A percentile compares a stretch with the other conserved stretches of the same genome.
These are phyloP conservation scores for Dryomyza anilis DNA, from an alignment of 2,888 invertebrate genomes.

Conservation along the genomic window DNA sequence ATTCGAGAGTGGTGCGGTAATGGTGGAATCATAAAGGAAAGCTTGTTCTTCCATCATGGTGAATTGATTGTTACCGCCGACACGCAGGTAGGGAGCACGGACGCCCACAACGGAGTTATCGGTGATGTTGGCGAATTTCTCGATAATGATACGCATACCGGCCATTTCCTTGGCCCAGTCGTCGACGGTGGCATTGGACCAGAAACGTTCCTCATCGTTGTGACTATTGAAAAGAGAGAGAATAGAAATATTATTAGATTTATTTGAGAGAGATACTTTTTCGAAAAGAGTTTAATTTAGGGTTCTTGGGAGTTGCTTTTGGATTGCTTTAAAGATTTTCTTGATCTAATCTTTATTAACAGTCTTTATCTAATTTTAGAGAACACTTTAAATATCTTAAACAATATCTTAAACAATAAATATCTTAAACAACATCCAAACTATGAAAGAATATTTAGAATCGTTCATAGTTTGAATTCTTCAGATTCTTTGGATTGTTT, in stretches of 20 bases:
- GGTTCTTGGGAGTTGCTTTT: neutral
- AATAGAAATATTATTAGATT: no score
- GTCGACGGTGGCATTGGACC: conserved; percentile 90
- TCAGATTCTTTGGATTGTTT: no score
- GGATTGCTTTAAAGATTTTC: no score
- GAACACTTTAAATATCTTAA: no score
- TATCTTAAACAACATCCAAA: no score
- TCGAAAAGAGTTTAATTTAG: neutral
- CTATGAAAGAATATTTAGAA: no score
- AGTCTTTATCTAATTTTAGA: no score
- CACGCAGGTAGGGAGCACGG: conserved; percentile 85
- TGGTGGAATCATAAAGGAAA: conserved; percentile 93
- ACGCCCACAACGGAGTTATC: conserved; percentile 92
- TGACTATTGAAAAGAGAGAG: conserved; percentile 65
- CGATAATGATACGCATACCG: conserved; percentile 87
- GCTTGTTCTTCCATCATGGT: conserved; percentile 97
- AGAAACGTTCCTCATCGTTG: conserved; percentile 89
- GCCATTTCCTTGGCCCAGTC: conserved; percentile 97
- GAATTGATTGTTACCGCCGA: conserved; percentile 95
- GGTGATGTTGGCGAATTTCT: conserved; percentile 87
- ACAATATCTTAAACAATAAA: no score
- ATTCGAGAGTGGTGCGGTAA: conserved; percentile 87
- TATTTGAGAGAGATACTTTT: neutral
- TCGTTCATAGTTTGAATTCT: no score
- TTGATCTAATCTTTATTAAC: no score